A percentile compares a stretch with the other conserved stretches of the same genome.
phyloP scores from a whole-genome alignment of 2,797 vertebrate genomes.

The Amblyopsis hoosieri region DNA sequence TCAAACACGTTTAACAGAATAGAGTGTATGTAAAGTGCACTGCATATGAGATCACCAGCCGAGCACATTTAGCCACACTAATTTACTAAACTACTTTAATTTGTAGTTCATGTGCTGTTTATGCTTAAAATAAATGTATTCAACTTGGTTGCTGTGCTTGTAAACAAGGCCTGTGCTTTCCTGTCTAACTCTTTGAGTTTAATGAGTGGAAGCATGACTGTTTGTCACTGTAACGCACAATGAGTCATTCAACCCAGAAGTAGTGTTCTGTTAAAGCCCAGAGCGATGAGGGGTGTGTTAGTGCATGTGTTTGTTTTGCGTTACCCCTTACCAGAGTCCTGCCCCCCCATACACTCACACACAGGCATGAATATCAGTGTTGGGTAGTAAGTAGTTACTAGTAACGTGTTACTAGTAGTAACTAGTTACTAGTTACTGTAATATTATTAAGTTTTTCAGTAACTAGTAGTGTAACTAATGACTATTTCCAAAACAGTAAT shows the following conservation, averaged over 20 bases:
- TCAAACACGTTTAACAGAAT: no score
- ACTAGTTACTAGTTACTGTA: no score
- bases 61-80: no score
- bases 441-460: no score
- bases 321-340: not conserved
- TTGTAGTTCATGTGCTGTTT: not conserved
- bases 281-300: not conserved
- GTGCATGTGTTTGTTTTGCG: not conserved
- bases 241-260: slow-evolving; percentile 2
- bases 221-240: not conserved
- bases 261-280: not conserved
- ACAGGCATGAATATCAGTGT: no score
- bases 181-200: slow-evolving; percentile 2
- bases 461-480: no score
- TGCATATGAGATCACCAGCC: no score
- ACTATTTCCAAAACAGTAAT: no score
- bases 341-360: no score
- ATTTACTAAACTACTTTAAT: not conserved
- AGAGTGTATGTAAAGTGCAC: no score
- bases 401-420: no score
- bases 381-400: no score
- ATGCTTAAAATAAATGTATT: not conserved
- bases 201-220: not conserved
- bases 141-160: slow-evolving; percentile 8
- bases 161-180: slow-evolving; percentile 3